Base-by-base conservation (phyloP, 1,140 invertebrate genomes). In the Musca domestica region DNA sequence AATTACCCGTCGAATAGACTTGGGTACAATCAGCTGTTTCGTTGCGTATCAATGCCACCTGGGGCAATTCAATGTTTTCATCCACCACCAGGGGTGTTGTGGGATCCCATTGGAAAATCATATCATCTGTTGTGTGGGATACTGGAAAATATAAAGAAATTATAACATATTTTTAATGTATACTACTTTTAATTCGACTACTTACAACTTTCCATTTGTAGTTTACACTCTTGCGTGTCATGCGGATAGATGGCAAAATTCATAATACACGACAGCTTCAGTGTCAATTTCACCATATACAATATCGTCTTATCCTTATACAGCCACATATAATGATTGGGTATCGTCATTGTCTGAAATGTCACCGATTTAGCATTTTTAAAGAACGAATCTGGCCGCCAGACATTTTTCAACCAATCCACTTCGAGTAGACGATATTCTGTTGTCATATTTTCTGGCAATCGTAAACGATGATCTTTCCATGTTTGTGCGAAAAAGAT, bases 281-380 rank as follows among this genome's bases (percentile, higher is more conserved):
- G 76, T 0, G 92, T 95, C 67, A 95, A 82, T 86, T 94, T 94
- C 48, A 93, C 91, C 92, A 94, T 94, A 75, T 94, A 94, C 1
- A 94, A 82, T 66, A 94, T 94, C 1, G 91, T 93, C 81, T 94
- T 93, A 76, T 94, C 92, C 79, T 93, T 93, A 79, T 93, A 93
- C 12, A 94, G 82, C 92, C 92, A 94, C 72, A 94, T 87, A 72
- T 94, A 94, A 76, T 95, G 93, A 83, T 95, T 95, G 0, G 93
- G 93, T 71, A 95, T 93, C 51, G 93, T 95, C 93, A 95, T 95
- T 0, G 92, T 94, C 81, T 95, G 93, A 76, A 95, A 95, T 3
- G 92, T 95, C 0, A 95, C 93, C 9, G 92, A 92, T 82, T 95
- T 95, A 34, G 93, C 93, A 80, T 94, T 94, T 80, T 94, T 94